These are phyloP conservation scores for Tauraco hartlaubi DNA, from an alignment of 2,797 vertebrate genomes.

Conservation along the genomic window DNA sequence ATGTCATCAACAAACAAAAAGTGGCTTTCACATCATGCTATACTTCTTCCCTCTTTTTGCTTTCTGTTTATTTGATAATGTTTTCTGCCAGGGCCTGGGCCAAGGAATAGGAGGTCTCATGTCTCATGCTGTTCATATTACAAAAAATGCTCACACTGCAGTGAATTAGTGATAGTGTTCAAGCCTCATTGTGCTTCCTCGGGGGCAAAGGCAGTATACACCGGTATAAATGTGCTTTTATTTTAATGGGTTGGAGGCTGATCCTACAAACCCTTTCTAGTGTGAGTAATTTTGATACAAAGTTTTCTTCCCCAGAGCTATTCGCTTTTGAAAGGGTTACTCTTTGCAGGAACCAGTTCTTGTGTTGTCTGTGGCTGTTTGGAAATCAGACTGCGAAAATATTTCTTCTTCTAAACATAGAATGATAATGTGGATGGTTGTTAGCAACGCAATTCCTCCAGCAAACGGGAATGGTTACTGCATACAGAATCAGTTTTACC, in stretches of 20 bases:
- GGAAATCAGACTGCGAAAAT: slow-evolving; percentile 44
- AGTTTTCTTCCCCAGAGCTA: background rate
- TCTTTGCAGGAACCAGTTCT: background rate
- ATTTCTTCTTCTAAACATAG: slow-evolving; percentile 29
- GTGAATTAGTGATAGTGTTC: slow-evolving; percentile 32
- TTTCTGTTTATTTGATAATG: background rate
- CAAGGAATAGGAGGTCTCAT: background rate
- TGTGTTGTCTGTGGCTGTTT: background rate
- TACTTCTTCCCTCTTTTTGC: background rate
- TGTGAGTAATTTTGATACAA: background rate
- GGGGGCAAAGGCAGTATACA: background rate
- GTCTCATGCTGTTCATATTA: background rate
- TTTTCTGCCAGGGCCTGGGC: background rate
- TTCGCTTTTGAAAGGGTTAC: background rate
- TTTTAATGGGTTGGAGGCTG: background rate
- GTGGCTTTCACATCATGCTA: background rate
- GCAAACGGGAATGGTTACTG: slow-evolving; percentile 25
- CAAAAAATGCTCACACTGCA: background rate
- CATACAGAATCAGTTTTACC: slow-evolving; percentile 62
- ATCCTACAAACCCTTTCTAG: background rate
- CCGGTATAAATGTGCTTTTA: slow-evolving; percentile 4
- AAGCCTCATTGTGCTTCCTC: slow-evolving; percentile 8
- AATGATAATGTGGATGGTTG: slow-evolving; percentile 10
- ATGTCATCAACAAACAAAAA: background rate
- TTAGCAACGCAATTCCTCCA: slow-evolving; percentile 33